These are phyloP conservation scores for Pantherophis guttatus DNA, from an alignment of 2,113 vertebrate genomes.

Conservation along the genomic window DNA sequence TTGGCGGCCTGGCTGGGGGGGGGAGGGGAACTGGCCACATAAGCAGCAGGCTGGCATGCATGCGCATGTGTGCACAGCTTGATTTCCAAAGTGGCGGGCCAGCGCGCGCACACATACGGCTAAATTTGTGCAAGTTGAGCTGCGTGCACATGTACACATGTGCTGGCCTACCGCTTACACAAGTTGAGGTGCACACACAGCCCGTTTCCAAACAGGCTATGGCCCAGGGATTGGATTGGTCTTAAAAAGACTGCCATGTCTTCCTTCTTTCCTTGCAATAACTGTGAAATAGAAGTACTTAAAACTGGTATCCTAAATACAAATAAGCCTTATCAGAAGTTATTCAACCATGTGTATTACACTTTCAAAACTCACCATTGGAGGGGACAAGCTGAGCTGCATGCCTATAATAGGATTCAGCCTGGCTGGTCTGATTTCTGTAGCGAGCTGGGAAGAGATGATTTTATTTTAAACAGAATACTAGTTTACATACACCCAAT, in stretches of 20 bases:
- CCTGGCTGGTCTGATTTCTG: slow-evolving; percentile 99
- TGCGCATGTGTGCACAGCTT: too few species aligned
- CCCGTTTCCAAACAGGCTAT: too few species aligned
- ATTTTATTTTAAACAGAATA: slow-evolving; percentile 1
- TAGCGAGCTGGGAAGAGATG: slow-evolving; percentile 83
- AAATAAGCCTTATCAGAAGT: neutral
- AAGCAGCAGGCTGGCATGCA: too few species aligned
- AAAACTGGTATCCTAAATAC: neutral
- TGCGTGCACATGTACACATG: too few species aligned
- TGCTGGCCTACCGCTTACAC: too few species aligned
- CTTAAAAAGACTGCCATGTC: neutral
- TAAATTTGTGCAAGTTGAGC: too few species aligned
- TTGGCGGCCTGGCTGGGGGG: too few species aligned
- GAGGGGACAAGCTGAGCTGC: slow-evolving; percentile 98
- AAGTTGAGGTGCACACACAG: too few species aligned
- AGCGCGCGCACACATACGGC: too few species aligned
- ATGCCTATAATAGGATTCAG: slow-evolving; percentile 97
- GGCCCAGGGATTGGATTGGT: neutral
- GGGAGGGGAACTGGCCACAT: too few species aligned
- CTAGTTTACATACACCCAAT: neutral
- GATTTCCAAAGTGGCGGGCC: too few species aligned
- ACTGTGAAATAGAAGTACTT: neutral
- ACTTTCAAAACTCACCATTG: slow-evolving; percentile 82
- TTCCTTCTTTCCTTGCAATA: neutral
- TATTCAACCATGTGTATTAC: neutral